Evolutionary conservation across 2,888 invertebrate genomes (phyloP).

Genomic region (Lepidocyrtoides sp.): DNA sequence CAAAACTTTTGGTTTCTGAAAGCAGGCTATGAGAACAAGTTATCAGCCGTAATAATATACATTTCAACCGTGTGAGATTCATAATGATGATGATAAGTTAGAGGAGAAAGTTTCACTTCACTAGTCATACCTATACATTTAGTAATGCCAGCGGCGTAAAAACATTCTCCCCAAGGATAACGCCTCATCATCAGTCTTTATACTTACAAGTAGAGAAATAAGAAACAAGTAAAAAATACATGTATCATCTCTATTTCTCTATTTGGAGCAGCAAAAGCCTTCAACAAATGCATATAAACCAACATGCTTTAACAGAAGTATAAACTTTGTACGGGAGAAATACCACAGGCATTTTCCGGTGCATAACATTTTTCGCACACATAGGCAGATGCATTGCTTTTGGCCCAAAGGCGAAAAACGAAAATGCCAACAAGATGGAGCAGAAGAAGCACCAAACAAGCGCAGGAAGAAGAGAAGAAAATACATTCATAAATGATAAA

Average conservation of each 20-base stretch:
- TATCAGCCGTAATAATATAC: not conserved
- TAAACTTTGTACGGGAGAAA: not conserved
- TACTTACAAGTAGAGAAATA: too few relatives aligned
- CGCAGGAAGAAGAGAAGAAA: constrained; percentile 51
- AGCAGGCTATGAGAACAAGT: not conserved
- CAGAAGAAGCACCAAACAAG: not conserved
- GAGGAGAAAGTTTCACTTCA: not conserved
- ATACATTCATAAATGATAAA: not conserved
- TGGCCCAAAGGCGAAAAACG: not conserved
- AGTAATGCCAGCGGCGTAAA: too few relatives aligned
- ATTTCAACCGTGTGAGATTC: not conserved
- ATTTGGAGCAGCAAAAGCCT: too few relatives aligned
- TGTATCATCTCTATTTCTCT: too few relatives aligned
- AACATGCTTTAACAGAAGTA: not conserved
- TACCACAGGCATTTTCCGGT: not conserved
- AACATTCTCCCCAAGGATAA: too few relatives aligned
- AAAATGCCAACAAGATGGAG: constrained; percentile 29
- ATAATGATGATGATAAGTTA: constrained; percentile 1
- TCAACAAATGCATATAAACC: not conserved
- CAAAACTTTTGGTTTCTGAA: constrained; percentile 25
- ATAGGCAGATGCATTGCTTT: not conserved
- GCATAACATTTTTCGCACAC: not conserved
- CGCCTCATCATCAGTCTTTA: too few relatives aligned
- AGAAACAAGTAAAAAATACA: too few relatives aligned
- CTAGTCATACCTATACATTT: too few relatives aligned